Conservation (phyloP, 2,113 vertebrate species). For the Lasiurus borealis region DNA sequence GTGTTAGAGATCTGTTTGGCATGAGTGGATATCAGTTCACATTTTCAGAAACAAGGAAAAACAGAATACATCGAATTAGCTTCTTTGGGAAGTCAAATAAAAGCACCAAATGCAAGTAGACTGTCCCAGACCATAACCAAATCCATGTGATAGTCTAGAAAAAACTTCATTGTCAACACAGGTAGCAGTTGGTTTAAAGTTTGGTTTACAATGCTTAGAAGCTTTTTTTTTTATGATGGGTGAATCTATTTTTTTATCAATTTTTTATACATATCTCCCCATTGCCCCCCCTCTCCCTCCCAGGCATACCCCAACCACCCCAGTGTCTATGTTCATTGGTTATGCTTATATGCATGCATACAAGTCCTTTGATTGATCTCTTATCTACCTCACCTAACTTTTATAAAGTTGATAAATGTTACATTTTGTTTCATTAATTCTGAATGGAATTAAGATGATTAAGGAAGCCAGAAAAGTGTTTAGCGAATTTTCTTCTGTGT, state of each 20-base stretch:
- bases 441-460: not conserved
- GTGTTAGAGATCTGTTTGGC: not conserved
- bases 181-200: not conserved
- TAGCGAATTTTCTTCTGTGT: not conserved
- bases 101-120: not conserved
- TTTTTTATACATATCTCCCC: no score
- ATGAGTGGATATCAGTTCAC: not conserved
- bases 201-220: not conserved
- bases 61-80: not conserved
- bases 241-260: no score
- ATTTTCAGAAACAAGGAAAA: slow-evolving; percentile 16
- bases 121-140: not conserved
- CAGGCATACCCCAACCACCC: no score
- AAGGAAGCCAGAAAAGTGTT: not conserved
- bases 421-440: not conserved
- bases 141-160: not conserved
- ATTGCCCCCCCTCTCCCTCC: no score
- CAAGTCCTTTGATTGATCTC: no score
- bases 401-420: not conserved
- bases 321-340: no score
- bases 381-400: no score
- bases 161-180: not conserved
- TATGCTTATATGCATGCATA: no score
- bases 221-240: no score
- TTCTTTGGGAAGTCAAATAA: not conserved